Percentiles rank a stretch among this genome's conserved stretches.
Evolutionary conservation across 2,888 invertebrate genomes (phyloP).

Genomic region (Ganaspis brasiliensis): DNA sequence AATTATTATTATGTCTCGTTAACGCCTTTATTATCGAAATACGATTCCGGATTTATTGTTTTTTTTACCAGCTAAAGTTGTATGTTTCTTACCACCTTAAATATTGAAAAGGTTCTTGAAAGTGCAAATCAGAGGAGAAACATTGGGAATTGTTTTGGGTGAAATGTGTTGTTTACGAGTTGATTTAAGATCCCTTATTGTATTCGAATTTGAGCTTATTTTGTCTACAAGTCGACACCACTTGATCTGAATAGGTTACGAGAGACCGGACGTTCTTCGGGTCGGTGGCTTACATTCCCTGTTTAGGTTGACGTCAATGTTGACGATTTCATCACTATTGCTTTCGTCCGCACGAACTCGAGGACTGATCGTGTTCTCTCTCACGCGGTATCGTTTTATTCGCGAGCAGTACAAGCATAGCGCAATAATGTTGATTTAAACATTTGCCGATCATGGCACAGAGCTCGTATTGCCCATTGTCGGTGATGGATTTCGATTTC

Average conservation of each 20-base stretch:
- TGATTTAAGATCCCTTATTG: neutral
- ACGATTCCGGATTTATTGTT: neutral
- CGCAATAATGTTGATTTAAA: slow-evolving; percentile 36
- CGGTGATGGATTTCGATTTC: slow-evolving; percentile 26
- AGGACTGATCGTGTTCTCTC: slow-evolving; percentile 34
- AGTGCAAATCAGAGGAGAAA: neutral
- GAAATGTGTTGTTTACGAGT: slow-evolving; percentile 3
- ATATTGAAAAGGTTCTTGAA: neutral
- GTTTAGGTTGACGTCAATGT: slow-evolving; percentile 13
- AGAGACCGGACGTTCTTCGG: neutral
- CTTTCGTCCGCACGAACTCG: slow-evolving; percentile 24
- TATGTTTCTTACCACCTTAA: too few species aligned
- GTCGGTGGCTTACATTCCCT: neutral
- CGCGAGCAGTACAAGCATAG: slow-evolving; percentile 11
- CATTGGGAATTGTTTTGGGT: neutral
- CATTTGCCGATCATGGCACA: slow-evolving; percentile 13
- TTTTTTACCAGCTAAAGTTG: too few species aligned
- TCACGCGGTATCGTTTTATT: slow-evolving; percentile 32
- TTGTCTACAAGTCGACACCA: slow-evolving; percentile 35
- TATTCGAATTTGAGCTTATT: slow-evolving; percentile 15
- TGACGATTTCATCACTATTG: slow-evolving; percentile 34
- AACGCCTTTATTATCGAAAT: neutral
- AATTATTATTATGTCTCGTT: too few species aligned
- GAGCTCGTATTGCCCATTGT: slow-evolving; percentile 23
- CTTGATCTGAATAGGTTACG: slow-evolving; percentile 1